A percentile compares a stretch with the other conserved stretches of the same genome.
phyloP scores from a whole-genome alignment of 2,113 vertebrate species.

The Plotosus lineatus region DNA sequence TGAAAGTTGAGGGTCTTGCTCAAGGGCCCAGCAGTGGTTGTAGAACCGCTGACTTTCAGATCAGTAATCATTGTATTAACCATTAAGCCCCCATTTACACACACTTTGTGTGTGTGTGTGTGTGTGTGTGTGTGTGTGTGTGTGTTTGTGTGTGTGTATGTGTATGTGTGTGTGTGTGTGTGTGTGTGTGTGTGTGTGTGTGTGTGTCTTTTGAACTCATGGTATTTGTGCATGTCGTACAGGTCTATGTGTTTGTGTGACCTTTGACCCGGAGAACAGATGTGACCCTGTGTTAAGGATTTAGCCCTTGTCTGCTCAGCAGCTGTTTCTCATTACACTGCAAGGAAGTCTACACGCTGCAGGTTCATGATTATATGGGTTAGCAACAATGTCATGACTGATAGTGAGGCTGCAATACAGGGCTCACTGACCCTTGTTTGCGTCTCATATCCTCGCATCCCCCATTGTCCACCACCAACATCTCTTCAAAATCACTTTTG shows the following conservation, averaged over 20 bases:
- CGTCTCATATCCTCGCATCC: too few relatives aligned
- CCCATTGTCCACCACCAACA: too few relatives aligned
- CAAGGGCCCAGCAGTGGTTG: too few relatives aligned
- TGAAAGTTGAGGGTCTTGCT: too few relatives aligned
- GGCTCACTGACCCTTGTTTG: not conserved
- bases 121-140: conserved; percentile 5
- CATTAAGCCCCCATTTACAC: too few relatives aligned
- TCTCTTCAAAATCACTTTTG: too few relatives aligned
- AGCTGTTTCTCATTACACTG: conserved; percentile 50
- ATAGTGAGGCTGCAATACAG: not conserved
- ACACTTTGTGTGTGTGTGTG: not conserved
- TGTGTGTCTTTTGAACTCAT: too few relatives aligned
- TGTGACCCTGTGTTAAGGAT: conserved; percentile 23
- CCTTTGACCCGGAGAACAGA: not conserved
- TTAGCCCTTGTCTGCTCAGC: conserved; percentile 48
- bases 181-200: not conserved
- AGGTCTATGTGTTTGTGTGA: conserved; percentile 1
- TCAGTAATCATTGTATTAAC: too few relatives aligned
- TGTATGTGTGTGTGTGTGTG: too few relatives aligned
- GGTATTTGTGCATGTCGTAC: too few relatives aligned
- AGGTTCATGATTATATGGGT: not conserved
- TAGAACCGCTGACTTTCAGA: too few relatives aligned
- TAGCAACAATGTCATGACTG: not conserved
- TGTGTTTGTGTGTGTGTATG: not conserved
- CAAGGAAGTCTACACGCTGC: conserved; percentile 22